These are phyloP conservation scores for Oncorhynchus tshawytscha DNA, from an alignment of 2,113 vertebrate species.

Conservation along the genomic window DNA sequence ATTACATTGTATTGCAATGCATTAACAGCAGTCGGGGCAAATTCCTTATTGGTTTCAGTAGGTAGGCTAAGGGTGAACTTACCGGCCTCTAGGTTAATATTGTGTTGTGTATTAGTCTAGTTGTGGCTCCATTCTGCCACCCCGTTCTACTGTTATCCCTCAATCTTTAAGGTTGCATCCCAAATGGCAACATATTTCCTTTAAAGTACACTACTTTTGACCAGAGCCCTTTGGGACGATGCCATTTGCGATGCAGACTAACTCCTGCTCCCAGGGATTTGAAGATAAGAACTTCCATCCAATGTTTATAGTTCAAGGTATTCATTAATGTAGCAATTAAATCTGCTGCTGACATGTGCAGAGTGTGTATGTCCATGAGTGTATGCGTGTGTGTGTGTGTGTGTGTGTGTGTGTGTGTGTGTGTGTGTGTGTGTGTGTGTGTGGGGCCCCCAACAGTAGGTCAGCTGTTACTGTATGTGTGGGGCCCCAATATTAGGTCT, in stretches of 20 bases:
- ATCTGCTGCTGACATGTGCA: not conserved
- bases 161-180: not conserved
- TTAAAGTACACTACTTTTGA: no score
- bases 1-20: not conserved
- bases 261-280: constrained; percentile 14
- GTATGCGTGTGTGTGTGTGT: not conserved
- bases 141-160: constrained; percentile 20
- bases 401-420: no score
- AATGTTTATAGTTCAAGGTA: not conserved
- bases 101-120: constrained; percentile 19
- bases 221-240: no score
- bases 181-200: no score
- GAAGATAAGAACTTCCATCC: constrained; percentile 14
- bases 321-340: constrained; percentile 15
- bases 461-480: no score
- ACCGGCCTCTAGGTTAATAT: not conserved
- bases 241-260: no score
- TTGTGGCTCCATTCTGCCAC: constrained; percentile 5
- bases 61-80: not conserved
- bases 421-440: no score
- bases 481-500: no score
- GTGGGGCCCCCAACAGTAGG: no score
- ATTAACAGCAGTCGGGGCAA: no score
- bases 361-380: no score
- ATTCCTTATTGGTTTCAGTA: no score